These are phyloP conservation scores for Ceriagrion tenellum DNA, from an alignment of 2,888 invertebrate species.

Conservation along the genomic window DNA sequence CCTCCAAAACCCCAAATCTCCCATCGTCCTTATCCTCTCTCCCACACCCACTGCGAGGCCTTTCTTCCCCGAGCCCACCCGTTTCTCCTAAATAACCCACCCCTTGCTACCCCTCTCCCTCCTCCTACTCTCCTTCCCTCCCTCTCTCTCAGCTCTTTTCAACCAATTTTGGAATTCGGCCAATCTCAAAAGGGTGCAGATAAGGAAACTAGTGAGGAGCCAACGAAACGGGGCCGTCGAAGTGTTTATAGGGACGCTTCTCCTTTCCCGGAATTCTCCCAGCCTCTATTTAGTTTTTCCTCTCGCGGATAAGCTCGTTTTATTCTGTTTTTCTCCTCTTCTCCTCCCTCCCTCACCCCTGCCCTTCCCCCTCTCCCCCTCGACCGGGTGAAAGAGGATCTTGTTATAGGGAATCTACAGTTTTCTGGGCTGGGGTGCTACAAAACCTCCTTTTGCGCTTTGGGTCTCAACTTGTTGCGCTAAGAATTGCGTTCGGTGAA, in stretches of 20 bases:
- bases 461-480: conserved; percentile 59
- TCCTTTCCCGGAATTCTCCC: neutral
- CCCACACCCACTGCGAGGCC: neutral
- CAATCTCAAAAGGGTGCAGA: conserved; percentile 45
- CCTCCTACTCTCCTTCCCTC: neutral
- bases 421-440: neutral
- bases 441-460: neutral
- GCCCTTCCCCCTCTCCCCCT: no score
- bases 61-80: neutral
- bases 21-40: neutral
- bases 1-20: neutral
- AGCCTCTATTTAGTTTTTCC: neutral
- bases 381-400: conserved; percentile 3
- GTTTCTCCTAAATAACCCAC: neutral
- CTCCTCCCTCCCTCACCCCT: neutral
- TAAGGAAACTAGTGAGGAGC: conserved; percentile 39
- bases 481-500: neutral
- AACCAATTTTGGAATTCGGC: conserved; percentile 47
- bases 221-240: conserved; percentile 21
- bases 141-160: neutral
- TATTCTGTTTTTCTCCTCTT: neutral
- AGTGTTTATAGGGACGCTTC: conserved; percentile 50
- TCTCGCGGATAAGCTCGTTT: neutral
- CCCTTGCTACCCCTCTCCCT: neutral
- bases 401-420: neutral